Evolutionary conservation across 2,888 invertebrate species (phyloP), one percentile per base, ranked within the genome.

Genomic region (Chrysodeixis includens): DNA sequence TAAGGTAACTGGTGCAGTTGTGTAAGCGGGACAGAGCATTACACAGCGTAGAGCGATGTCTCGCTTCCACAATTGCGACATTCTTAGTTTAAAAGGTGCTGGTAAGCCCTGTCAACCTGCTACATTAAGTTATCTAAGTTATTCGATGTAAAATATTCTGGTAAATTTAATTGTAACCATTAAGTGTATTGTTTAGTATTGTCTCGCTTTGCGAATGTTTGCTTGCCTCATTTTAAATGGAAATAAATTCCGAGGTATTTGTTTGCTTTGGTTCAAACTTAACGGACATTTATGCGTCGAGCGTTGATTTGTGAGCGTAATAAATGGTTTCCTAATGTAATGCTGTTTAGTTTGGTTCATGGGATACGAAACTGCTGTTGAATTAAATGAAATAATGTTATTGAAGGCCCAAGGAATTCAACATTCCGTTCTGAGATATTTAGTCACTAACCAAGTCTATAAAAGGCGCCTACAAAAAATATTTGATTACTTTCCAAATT

Each of bases 261-360:
- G 71, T 79, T 77, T 69, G 52, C 62, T 62, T 53, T 20, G 30
- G 30, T 30, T 65, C 57, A 65, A 74, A 54, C 62, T 64, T 58
- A 70, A 69, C 65, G 30, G 59, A 66, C 63, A 56, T 69, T 67
- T 62, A 67, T 56, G 67, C 35, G 66, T 49, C 49, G 56, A 30
- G 66, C 64, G 60, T 77, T 79, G 74, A 74, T 78, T 77, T 78
- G 71, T 74, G 62, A 64, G n/a, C 68, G 66, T 69, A 60, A 64
- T 62, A 74, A 79, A 77, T 77, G 62, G 66, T 65, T 71, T 57
- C 59, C 60, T 61, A 59, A 64, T 76, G 54, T 74, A 62, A 56
- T 51, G 52, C 22, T 66, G 65, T 61, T 64, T 66, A 64, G 49
- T 62, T 75, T 68, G 56, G 62, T 44, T 64, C 56, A 65, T 79